These are phyloP conservation scores for Falcaria lacertinaria DNA, from an alignment of 2,888 invertebrate species.

Conservation along the genomic window DNA sequence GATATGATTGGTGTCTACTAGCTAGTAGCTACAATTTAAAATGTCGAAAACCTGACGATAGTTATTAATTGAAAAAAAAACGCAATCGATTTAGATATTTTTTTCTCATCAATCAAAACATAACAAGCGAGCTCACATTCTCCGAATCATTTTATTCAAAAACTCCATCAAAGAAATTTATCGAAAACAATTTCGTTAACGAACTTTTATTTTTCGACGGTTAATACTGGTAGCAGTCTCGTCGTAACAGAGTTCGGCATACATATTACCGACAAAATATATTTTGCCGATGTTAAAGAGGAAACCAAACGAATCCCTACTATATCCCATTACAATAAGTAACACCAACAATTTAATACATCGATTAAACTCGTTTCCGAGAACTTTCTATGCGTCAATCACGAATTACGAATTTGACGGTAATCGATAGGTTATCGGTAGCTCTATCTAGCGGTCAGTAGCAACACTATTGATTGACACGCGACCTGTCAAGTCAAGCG, in stretches of 20 bases:
- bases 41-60: conserved; percentile 8
- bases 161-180: conserved; percentile 38
- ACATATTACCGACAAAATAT: conserved; percentile 19
- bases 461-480: conserved; percentile 37
- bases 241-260: conserved; percentile 23
- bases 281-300: conserved; percentile 7
- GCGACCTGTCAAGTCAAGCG: conserved; percentile 27
- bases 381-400: conserved; percentile 62
- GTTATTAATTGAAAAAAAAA: conserved; percentile 21
- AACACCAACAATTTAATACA: conserved; percentile 5
- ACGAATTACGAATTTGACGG: conserved; percentile 42
- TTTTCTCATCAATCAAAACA: conserved; percentile 32
- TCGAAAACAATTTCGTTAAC: conserved; percentile 58
- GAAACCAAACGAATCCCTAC: conserved; percentile 22
- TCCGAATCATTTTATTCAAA: conserved; percentile 30
- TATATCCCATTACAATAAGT: conserved; percentile 26
- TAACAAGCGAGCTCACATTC: conserved; percentile 31
- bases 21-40: too few relatives aligned
- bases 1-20: too few relatives aligned
- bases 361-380: conserved; percentile 12
- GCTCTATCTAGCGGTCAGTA: conserved; percentile 61
- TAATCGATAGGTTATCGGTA: conserved; percentile 62
- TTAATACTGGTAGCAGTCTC: conserved; percentile 58
- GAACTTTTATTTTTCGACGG: conserved; percentile 44
- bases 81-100: conserved; percentile 12